Conservation (phyloP, 2,888 invertebrate genomes). For the Dione vanillae region DNA sequence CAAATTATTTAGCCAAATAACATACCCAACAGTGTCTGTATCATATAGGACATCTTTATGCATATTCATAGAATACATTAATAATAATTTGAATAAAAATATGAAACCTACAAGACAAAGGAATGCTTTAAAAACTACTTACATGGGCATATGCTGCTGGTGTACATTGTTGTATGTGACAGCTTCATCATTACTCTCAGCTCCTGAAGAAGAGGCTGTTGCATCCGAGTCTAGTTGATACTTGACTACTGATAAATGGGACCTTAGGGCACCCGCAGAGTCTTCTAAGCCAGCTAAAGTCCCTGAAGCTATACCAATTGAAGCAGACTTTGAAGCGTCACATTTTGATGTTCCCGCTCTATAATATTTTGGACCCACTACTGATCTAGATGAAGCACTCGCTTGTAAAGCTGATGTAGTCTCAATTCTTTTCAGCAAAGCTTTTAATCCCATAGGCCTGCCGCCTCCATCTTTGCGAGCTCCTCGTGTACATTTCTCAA, state of each 20-base stretch:
- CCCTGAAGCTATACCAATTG: slow-evolving; percentile 83
- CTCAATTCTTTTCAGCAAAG: slow-evolving; percentile 74
- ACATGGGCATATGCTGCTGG: slow-evolving; percentile 91
- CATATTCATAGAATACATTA: neutral
- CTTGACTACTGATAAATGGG: slow-evolving; percentile 90
- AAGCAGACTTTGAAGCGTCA: slow-evolving; percentile 89
- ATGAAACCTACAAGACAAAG: neutral
- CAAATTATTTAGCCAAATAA: too few species aligned
- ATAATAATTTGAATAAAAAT: neutral
- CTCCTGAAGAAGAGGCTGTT: slow-evolving; percentile 96
- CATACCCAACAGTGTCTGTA: neutral
- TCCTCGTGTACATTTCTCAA: slow-evolving; percentile 89
- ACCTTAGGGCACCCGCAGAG: slow-evolving; percentile 89
- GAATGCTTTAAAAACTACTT: slow-evolving; percentile 75
- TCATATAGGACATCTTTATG: neutral
- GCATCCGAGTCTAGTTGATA: slow-evolving; percentile 95
- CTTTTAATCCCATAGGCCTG: slow-evolving; percentile 73
- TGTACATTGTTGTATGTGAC: slow-evolving; percentile 90
- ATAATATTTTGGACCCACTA: slow-evolving; percentile 72
- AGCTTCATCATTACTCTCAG: slow-evolving; percentile 96
- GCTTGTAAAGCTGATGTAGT: slow-evolving; percentile 75
- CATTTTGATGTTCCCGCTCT: slow-evolving; percentile 87
- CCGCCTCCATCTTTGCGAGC: slow-evolving; percentile 85
- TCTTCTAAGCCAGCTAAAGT: slow-evolving; percentile 88
- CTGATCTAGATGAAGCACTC: slow-evolving; percentile 69